Evolutionary conservation across 2,797 vertebrate species (phyloP).

Genomic region (Pagetopsis macropterus): DNA sequence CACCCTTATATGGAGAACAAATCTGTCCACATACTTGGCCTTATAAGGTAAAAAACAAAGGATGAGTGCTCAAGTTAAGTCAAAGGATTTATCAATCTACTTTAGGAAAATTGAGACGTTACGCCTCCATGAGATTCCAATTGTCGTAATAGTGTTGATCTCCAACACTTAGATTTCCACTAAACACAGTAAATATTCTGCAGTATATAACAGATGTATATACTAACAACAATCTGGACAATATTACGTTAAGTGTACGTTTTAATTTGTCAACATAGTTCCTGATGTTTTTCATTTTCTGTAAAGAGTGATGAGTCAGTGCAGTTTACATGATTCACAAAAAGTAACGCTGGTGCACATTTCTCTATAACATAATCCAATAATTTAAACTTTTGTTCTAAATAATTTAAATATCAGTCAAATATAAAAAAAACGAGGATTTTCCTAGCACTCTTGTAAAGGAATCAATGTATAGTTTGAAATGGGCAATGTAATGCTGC

Average conservation of each 20-base stretch:
- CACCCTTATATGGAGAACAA: constrained; percentile 78
- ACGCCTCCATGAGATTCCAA: constrained; percentile 10
- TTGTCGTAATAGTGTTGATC: not conserved
- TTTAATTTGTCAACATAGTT: not conserved
- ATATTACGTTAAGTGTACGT: not conserved
- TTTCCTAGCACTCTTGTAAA: not conserved
- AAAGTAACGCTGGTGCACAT: not conserved
- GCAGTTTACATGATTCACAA: constrained; percentile 5
- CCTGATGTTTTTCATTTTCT: not conserved
- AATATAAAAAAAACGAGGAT: not conserved
- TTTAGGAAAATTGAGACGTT: constrained; percentile 10
- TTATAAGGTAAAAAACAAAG: constrained; percentile 74
- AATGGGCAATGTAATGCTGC: not conserved
- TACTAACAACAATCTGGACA: not conserved
- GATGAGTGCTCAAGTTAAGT: constrained; percentile 16
- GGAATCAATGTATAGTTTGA: not conserved
- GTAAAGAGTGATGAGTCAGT: not conserved
- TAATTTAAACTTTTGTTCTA: not conserved
- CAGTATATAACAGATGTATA: not conserved
- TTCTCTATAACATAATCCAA: not conserved
- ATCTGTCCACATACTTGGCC: constrained; percentile 61
- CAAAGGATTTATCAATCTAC: constrained; percentile 8
- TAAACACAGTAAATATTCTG: not conserved
- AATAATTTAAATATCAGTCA: not conserved
- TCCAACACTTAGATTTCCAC: not conserved